Percentiles rank a stretch among this genome's conserved stretches.
phyloP scores from a whole-genome alignment of 1,140 invertebrate genomes.

The Cotesia glomerata region DNA sequence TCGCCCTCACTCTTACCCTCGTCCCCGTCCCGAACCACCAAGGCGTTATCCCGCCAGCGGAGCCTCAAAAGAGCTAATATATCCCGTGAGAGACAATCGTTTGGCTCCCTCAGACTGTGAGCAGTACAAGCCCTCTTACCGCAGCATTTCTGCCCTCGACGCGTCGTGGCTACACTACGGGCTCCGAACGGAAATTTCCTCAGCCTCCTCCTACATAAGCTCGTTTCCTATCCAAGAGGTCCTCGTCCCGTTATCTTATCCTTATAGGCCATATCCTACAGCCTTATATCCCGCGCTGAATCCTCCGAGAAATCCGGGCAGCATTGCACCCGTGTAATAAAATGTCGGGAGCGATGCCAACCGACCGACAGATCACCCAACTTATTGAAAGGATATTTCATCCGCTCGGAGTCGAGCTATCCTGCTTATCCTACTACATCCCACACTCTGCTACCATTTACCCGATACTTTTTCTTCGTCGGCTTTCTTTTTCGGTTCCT shows the following conservation, averaged over 20 bases:
- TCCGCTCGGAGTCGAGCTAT: constrained; percentile 25
- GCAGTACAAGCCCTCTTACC: background rate
- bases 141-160: background rate
- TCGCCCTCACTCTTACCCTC: background rate
- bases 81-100: constrained; percentile 44
- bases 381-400: constrained; percentile 53
- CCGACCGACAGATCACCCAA: constrained; percentile 51
- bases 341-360: constrained; percentile 51
- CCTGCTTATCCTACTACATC: constrained; percentile 35
- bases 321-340: constrained; percentile 46
- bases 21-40: background rate
- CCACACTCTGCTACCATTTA: background rate
- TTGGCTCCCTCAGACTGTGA: constrained; percentile 9
- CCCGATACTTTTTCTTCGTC: constrained; percentile 15
- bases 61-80: constrained; percentile 49
- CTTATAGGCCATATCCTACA: background rate
- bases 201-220: background rate
- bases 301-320: constrained; percentile 27
- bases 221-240: background rate
- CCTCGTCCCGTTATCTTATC: no score
- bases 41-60: constrained; percentile 33
- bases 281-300: background rate
- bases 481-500: constrained; percentile 22
- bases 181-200: background rate
- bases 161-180: background rate